A percentile compares a stretch with the other conserved stretches of the same genome.
phyloP scores from a whole-genome alignment of 2,113 vertebrate species.

The Himantopus leucocephalus region DNA sequence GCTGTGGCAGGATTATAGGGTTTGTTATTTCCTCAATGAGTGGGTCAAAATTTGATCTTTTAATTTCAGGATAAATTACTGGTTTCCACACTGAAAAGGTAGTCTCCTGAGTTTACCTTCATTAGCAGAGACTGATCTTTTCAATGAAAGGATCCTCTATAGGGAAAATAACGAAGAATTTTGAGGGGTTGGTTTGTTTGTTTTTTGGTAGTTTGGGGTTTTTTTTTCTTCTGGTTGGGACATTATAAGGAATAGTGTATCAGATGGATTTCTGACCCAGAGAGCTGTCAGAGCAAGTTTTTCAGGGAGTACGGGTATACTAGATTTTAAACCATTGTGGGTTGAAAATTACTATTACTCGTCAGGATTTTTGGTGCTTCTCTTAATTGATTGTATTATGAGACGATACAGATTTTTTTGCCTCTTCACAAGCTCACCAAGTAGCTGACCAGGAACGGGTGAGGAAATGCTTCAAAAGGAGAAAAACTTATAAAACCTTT shows the following conservation, averaged over 20 bases:
- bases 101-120: neutral
- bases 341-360: neutral
- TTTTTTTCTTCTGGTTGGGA: neutral
- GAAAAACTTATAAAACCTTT: neutral
- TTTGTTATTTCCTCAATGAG: neutral
- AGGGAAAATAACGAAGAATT: neutral
- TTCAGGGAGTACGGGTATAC: neutral
- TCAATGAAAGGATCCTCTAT: neutral
- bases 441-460: neutral
- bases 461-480: neutral
- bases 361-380: neutral
- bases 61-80: neutral
- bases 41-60: neutral
- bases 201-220: neutral
- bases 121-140: neutral
- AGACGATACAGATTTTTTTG: neutral
- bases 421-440: neutral
- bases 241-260: neutral
- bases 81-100: neutral
- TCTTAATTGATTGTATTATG: neutral
- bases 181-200: neutral
- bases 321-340: neutral
- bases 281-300: neutral
- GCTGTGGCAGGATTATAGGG: neutral
- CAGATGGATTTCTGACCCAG: neutral